These are phyloP conservation scores for Pseudotriccus pelzelni DNA, from an alignment of 2,797 vertebrate genomes.

Conservation along the genomic window DNA sequence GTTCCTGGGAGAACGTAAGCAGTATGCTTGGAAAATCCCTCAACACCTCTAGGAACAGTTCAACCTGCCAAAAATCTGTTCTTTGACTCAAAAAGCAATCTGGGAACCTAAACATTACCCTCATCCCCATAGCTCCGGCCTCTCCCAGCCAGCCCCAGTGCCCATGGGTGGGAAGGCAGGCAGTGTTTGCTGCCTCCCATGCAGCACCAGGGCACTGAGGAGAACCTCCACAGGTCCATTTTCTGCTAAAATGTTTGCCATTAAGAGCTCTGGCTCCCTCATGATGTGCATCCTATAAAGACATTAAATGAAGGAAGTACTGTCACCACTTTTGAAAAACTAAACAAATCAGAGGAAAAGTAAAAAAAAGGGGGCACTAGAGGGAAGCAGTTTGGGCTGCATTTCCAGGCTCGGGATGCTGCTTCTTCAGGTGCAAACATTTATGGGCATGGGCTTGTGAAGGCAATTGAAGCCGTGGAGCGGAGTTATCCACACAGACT, in stretches of 20 bases:
- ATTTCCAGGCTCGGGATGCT: neutral
- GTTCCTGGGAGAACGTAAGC: neutral
- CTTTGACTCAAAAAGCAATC: neutral
- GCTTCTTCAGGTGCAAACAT: neutral
- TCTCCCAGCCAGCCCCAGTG: neutral
- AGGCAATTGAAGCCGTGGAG: rapidly evolving
- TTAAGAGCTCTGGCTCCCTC: neutral
- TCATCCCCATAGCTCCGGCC: neutral
- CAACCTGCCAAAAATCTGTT: neutral
- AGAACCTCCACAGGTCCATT: neutral
- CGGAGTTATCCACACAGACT: neutral
- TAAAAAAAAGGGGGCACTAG: rapidly evolving
- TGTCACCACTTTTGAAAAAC: neutral
- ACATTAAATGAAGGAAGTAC: neutral
- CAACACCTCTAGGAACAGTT: neutral
- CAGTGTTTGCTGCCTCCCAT: neutral
- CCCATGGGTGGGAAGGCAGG: neutral
- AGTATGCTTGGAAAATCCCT: neutral
- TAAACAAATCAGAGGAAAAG: neutral
- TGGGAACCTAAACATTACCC: neutral
- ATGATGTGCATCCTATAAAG: neutral
- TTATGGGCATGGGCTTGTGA: neutral
- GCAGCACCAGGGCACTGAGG: neutral
- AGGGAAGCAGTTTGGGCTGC: neutral
- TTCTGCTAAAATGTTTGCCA: neutral